These are phyloP conservation scores for Paramormyrops hopkinsi DNA, from an alignment of 2,797 vertebrate genomes.

Conservation along the genomic window DNA sequence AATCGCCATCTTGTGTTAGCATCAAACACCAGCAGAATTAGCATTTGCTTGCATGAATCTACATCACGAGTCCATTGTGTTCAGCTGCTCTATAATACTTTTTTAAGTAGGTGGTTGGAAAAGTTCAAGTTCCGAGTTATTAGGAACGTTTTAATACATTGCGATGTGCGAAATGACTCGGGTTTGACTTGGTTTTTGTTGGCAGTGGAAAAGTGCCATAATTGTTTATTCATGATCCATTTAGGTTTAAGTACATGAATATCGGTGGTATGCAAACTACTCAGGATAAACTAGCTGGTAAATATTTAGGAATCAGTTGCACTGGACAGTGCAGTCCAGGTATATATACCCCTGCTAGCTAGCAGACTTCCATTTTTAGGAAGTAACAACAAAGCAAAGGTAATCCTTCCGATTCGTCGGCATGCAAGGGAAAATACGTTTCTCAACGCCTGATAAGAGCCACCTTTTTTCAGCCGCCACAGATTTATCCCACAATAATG, in stretches of 20 bases:
- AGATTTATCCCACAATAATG: constrained; percentile 8
- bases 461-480: not conserved
- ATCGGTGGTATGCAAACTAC: not conserved
- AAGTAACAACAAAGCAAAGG: constrained; percentile 10
- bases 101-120: not conserved
- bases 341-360: not conserved
- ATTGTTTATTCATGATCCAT: not conserved
- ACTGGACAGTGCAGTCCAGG: not conserved
- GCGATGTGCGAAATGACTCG: not conserved
- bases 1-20: not conserved
- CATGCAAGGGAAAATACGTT: not conserved
- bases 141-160: not conserved
- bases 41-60: not conserved
- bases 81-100: not conserved
- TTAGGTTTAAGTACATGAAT: not conserved
- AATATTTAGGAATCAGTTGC: not conserved
- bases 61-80: not conserved
- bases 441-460: constrained; percentile 6
- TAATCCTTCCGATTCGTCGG: not conserved
- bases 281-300: not conserved
- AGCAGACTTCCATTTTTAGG: not conserved
- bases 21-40: not conserved
- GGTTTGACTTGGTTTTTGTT: not conserved
- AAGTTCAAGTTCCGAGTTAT: not conserved
- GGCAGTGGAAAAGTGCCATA: not conserved